Conservation (phyloP, 2,113 vertebrate species). For the Varanus komodoensis region DNA sequence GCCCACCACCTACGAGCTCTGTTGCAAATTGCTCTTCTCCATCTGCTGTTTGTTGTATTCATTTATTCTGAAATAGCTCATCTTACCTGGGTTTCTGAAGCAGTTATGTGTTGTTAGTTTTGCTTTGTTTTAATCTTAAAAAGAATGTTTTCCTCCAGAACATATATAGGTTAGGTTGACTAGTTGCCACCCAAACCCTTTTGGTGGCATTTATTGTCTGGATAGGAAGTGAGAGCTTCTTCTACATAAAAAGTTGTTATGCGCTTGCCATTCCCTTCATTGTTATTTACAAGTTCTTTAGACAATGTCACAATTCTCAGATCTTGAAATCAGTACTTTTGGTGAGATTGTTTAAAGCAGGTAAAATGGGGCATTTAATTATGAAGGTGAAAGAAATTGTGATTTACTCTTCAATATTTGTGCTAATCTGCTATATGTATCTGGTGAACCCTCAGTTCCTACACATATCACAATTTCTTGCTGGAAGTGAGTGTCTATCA, state of each 20-base stretch:
- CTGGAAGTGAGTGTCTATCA: background rate
- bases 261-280: too few relatives aligned
- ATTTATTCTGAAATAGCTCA: conserved; percentile 1
- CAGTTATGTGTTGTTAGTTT: background rate
- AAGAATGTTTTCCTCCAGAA: conserved; percentile 1
- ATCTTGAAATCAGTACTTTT: too few relatives aligned
- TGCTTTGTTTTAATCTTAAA: background rate
- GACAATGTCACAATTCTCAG: too few relatives aligned
- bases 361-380: too few relatives aligned
- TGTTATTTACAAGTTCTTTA: too few relatives aligned
- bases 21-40: conserved; percentile 9
- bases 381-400: too few relatives aligned
- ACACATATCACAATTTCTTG: background rate
- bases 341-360: too few relatives aligned
- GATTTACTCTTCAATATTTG: too few relatives aligned
- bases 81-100: background rate
- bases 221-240: background rate
- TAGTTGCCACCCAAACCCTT: background rate
- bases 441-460: background rate
- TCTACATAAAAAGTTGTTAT: too few relatives aligned
- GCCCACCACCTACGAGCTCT: background rate
- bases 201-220: background rate
- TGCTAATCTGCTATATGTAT: background rate
- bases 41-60: background rate
- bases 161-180: background rate